Conservation (phyloP, 2,113 vertebrate genomes). For the Mandrillus leucophaeus region DNA sequence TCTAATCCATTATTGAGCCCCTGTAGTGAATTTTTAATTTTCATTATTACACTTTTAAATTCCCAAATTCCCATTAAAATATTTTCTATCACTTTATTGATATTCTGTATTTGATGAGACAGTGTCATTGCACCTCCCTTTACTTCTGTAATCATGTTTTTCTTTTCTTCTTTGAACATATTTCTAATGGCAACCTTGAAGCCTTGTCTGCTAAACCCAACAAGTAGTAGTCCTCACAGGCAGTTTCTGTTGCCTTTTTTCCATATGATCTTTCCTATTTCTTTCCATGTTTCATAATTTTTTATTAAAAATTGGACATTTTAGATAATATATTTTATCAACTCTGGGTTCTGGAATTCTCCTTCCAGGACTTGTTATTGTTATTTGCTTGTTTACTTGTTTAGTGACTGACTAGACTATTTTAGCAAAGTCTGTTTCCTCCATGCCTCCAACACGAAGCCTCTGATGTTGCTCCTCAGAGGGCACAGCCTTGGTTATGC, state of each 20-base stretch:
- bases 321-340: background rate
- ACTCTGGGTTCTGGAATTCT: background rate
- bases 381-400: background rate
- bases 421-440: background rate
- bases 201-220: background rate
- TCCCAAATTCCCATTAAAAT: background rate
- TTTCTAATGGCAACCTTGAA: background rate
- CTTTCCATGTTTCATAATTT: background rate
- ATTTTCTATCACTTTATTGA: background rate
- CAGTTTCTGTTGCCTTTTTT: background rate
- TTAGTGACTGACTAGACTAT: background rate
- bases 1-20: background rate
- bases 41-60: background rate
- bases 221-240: background rate
- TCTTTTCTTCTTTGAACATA: background rate
- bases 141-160: background rate
- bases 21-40: background rate
- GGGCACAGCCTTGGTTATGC: background rate
- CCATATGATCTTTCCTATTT: background rate
- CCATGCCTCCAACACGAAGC: background rate
- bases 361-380: background rate
- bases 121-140: background rate
- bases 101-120: background rate
- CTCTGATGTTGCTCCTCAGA: background rate
- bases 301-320: background rate